phyloP scores from a whole-genome alignment of 1,140 invertebrate genomes.

The Bombus pyrosoma region DNA sequence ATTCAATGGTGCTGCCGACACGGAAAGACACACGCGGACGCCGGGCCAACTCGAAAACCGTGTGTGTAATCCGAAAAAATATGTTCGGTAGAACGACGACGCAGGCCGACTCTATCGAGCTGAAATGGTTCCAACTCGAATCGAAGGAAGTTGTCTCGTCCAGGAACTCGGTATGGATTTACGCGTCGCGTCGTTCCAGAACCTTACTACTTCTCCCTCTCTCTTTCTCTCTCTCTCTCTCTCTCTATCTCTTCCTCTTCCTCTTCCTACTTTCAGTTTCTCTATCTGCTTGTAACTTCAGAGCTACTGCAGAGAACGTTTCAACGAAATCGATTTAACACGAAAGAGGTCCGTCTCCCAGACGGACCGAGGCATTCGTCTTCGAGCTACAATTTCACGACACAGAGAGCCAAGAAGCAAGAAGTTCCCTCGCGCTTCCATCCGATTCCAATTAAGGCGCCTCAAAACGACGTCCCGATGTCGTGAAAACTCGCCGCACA shows the following conservation, averaged over 20 bases:
- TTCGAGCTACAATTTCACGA: conserved; percentile 42
- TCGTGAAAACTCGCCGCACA: conserved; percentile 22
- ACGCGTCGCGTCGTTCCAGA: conserved; percentile 6
- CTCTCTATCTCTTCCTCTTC: too few relatives aligned
- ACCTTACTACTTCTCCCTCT: not conserved
- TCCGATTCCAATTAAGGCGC: conserved; percentile 59
- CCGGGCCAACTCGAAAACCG: not conserved
- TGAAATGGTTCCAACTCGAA: not conserved
- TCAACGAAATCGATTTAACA: conserved; percentile 53
- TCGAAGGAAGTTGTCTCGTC: conserved; percentile 9
- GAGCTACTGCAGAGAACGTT: conserved; percentile 20
- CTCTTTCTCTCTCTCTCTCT: too few relatives aligned
- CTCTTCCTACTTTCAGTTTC: not conserved
- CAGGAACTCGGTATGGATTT: conserved; percentile 18
- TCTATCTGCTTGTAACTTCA: not conserved
- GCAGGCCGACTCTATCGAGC: not conserved
- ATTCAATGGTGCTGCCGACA: conserved; percentile 11
- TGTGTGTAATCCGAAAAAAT: conserved; percentile 20
- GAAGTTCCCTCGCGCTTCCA: conserved; percentile 35
- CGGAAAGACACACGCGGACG: conserved; percentile 4
- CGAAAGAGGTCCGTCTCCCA: conserved; percentile 29
- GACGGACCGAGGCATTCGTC: conserved; percentile 38
- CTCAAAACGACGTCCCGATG: conserved; percentile 26
- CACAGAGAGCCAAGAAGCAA: conserved; percentile 26
- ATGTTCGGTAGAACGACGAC: not conserved